phyloP scores from a whole-genome alignment of 2,113 vertebrate genomes.

The Anser brachyrhynchus region DNA sequence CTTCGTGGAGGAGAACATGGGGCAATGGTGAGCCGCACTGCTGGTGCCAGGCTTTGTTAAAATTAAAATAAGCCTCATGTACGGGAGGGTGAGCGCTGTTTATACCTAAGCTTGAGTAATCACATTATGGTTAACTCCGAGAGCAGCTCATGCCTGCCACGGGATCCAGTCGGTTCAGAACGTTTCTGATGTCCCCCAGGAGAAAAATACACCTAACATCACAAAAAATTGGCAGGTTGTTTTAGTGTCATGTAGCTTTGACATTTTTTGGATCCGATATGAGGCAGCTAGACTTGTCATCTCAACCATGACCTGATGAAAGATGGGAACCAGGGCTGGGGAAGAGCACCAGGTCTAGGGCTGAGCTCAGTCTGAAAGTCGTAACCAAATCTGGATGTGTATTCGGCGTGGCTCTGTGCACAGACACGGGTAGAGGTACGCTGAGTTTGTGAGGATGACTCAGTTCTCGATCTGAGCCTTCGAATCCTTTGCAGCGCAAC shows the following conservation, averaged over 20 bases:
- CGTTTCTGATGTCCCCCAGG: not conserved
- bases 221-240: not conserved
- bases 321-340: not conserved
- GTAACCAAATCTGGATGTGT: constrained; percentile 18
- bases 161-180: not conserved
- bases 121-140: not conserved
- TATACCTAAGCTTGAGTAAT: not conserved
- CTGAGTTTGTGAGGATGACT: constrained; percentile 40
- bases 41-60: accelerated
- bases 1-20: constrained; percentile 79
- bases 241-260: not conserved
- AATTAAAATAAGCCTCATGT: accelerated
- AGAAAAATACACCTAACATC: not conserved
- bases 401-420: not conserved
- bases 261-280: not conserved
- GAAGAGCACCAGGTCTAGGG: not conserved
- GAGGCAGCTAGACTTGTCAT: not conserved
- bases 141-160: not conserved
- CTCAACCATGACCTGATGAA: not conserved
- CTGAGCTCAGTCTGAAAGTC: constrained; percentile 54
- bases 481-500: not conserved
- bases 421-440: not conserved
- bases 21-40: constrained; percentile 71
- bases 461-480: constrained; percentile 46
- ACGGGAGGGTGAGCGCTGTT: accelerated